Percentiles rank a stretch among this genome's conserved stretches.
phyloP scores from a whole-genome alignment of 2,888 invertebrate species.

The Xestia sexstrigata region DNA sequence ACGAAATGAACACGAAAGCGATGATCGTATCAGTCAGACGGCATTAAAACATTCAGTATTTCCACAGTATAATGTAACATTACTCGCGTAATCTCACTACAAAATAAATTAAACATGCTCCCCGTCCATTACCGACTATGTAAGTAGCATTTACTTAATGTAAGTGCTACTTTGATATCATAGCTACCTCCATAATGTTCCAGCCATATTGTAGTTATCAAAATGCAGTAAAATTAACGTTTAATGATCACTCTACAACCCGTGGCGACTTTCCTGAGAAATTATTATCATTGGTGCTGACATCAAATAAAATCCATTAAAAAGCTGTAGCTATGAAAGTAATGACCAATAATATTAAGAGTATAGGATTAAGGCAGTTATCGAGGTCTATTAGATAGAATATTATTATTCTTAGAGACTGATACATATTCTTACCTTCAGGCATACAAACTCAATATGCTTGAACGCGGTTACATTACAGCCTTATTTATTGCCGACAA shows the following conservation, averaged over 20 bases:
- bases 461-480: neutral
- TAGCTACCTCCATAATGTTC: conserved; percentile 73
- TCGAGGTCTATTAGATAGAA: conserved; percentile 11
- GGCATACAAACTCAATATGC: conserved; percentile 15
- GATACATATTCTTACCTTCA: conserved; percentile 12
- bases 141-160: conserved; percentile 81
- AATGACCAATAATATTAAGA: conserved; percentile 34
- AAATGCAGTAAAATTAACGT: conserved; percentile 73
- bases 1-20: conserved; percentile 40
- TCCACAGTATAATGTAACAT: conserved; percentile 64
- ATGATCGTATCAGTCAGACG: conserved; percentile 51
- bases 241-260: conserved; percentile 66
- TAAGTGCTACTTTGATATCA: conserved; percentile 84
- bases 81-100: conserved; percentile 68
- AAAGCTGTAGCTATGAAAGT: conserved; percentile 42
- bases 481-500: conserved; percentile 6
- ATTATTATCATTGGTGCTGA: conserved; percentile 41
- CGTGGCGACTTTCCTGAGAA: conserved; percentile 40
- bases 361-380: conserved; percentile 26
- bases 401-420: conserved; percentile 35
- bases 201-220: conserved; percentile 71
- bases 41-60: conserved; percentile 57
- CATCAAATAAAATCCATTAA: conserved; percentile 59
- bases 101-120: conserved; percentile 76
- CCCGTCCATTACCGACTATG: conserved; percentile 76